Base-by-base conservation (phyloP, 2,113 vertebrate genomes). In the Cyphomyrus plagiostoma region DNA sequence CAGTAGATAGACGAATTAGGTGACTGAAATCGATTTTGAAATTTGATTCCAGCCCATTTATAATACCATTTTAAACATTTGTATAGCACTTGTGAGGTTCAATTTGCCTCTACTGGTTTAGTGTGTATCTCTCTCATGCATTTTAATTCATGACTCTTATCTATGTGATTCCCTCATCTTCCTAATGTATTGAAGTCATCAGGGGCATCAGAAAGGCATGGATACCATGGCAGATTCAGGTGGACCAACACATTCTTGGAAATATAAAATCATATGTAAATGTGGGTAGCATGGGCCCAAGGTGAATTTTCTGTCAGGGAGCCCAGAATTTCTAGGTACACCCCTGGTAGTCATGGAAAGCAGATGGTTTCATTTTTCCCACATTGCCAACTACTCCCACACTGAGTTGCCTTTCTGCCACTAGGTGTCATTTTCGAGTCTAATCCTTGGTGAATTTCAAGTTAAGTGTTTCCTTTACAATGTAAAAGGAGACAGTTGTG, bases 341-440 rank as follows among this genome's bases (percentile, higher is more conserved):
- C 26, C 62, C 26, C 62, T 30, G n/a, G 62, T 91, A 86, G 94
- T 93, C 93, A 94, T 94, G 93, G 93, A 93, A 86, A 90, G 92
- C 94, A 94, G 94, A 95, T 95, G 93, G 94, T 89, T 91, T 91
- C 90, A 91, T 94, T 85, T 91, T 92, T 91, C 91, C 92, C 92
- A 92, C 92, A 93, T 92, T 92, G 92, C 94, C 94, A 94, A 94
- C 94, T 94, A 90, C 87, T 49, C 39, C 62, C 35, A n/a, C 26
- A 26, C 62, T 30, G 26, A 70, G 26, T 70, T 70, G 62, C 62
- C 62, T 88, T 48, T 45, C 91, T 91, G 90, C 88, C 91, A 89
- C 89, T 94, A 93, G 94, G 94, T 88, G 90, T 74, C 62, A 88
- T 30, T 88, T 46, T 70, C 30, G 23, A 45, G 35, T 83, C 8